Evolutionary conservation across 2,113 vertebrate species (phyloP), one percentile per base, ranked within the genome.

Genomic region (Cacatua alba): DNA sequence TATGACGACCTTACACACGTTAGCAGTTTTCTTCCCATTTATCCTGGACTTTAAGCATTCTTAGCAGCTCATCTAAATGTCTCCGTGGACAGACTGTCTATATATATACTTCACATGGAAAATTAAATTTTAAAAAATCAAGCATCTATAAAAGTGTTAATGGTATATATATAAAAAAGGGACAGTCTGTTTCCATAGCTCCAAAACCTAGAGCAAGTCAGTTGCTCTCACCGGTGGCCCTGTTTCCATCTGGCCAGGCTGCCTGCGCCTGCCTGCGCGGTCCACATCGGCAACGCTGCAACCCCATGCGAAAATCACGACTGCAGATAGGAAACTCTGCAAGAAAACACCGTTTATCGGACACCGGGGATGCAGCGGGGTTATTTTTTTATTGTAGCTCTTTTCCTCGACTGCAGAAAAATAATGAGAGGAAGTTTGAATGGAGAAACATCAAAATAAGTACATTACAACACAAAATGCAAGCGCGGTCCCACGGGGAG

Each of bases 321-420:
- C 1, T 12, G 17, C 21, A 23, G 17, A 9, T 1, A 37, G 24
- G 18, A 67, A 53, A 53, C 13, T 51, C 69, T 7, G 53, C 44
- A 71, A 31, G 52, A 17, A 62, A 70, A 55, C 24, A 33, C 3
- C 4, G 11, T 39, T 52, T 53, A 14, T 29, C 29, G 21, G 31
- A 12, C 10, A 21, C 1, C 0, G 21, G 10, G 15, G n/a, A 2
- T 6, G 25, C 21, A 44, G 5, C 2, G 4, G 11, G 3, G 5
- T 35, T 57, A 5, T 49, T 86, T 76, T 43, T 71, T 70, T 48
- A 8, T 25, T 52, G 48, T 7, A 41, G 3, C 8, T 44, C 23
- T 64, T 69, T 83, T 68, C 18, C 37, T 53, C 35, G 70, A 21
- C 51, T 49, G 46, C 39, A 31, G 8, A 49, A 88, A 91, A 93